Base-by-base conservation (phyloP, 2,113 vertebrate genomes). In the Paramisgurnus dabryanus region DNA sequence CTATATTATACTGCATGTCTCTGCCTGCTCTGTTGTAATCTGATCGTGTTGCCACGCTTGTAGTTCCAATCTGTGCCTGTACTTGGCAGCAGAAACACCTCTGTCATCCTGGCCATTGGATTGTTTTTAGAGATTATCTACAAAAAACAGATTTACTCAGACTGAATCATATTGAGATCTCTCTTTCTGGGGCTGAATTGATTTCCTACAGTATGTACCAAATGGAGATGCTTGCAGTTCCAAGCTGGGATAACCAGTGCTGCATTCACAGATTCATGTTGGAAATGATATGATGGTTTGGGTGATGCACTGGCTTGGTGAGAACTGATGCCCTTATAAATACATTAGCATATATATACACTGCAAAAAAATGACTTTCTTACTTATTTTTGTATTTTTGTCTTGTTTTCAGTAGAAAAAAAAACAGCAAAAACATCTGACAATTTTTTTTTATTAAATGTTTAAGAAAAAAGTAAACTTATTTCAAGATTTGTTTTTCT, bases 21-120 rank as follows among this genome's bases (percentile, higher is more conserved):
- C 45, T 39, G 57, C 8, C 13, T 72, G 34, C 75, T 66, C 63
- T 10, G 8, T 41, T 67, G 17, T 77, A 66, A 77, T 55, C 63
- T 77, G 61, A 66, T 67, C 39, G 41, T 66, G 60, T 64, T 64
- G n/a, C 43, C 58, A 64, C 3, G 18, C 73, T 76, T 64, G 73
- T 67, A 82, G 66, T 82, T 82, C 60, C 67, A 34, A 18, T 57
- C 3, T 66, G 74, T n/a, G 60, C 74, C 80, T 82, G 67, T 34
- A 47, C 49, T 65, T 58, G 74, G 74, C 68, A 78, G 61, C 68
- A 79, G 49, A 82, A 34, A 6, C 68, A 57, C 18, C 18, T 49
- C n/a, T 76, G 41, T 15, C 7, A 55, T 53, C 66, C 53, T 60
- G 22, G 45, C 17, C 17, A 18, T 58, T 18, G 17, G 1, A n/a